Evolutionary conservation across 1,140 invertebrate genomes (phyloP).

Genomic region (Aphis craccivora): DNA sequence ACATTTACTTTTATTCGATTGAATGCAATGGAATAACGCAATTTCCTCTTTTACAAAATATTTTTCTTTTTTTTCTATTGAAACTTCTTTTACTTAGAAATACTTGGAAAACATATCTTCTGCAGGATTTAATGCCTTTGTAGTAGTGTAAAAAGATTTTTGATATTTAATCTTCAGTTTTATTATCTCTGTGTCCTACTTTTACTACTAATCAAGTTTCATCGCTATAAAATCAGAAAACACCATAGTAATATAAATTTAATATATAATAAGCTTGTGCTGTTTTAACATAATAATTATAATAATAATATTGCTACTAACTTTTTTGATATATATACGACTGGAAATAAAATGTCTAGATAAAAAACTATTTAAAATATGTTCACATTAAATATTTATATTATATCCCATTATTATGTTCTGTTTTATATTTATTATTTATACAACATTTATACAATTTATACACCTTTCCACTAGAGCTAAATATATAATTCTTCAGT

Average conservation of each 20-base stretch:
- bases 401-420: not conserved
- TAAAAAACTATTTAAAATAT: not conserved
- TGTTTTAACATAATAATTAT: not conserved
- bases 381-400: conserved; percentile 17
- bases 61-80: not conserved
- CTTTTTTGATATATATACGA: not conserved
- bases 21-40: not conserved
- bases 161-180: conserved; percentile 20
- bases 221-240: not conserved
- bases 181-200: not conserved
- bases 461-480: not conserved
- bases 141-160: not conserved
- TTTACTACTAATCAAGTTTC: not conserved
- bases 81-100: not conserved
- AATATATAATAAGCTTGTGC: not conserved
- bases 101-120: not conserved
- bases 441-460: not conserved
- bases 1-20: not conserved
- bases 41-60: not conserved
- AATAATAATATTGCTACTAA: not conserved
- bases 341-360: not conserved
- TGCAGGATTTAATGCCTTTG: not conserved
- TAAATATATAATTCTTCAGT: not conserved
- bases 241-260: not conserved
- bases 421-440: not conserved